Conservation (phyloP, 2,888 invertebrate species). For the Polymixis flavicincta region DNA sequence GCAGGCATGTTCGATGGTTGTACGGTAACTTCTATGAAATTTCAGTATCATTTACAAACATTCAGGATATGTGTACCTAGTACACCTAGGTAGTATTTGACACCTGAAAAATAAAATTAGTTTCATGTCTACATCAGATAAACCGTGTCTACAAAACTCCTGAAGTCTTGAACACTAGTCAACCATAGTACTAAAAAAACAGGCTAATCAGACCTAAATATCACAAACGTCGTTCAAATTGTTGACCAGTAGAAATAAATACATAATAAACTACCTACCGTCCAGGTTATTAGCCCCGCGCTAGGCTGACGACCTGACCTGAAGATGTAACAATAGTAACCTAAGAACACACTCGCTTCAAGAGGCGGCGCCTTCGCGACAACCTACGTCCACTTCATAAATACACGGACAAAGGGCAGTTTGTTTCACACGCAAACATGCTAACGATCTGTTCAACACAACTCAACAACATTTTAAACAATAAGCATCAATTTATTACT, state of each 20-base stretch:
- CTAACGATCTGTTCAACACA: slow-evolving; percentile 47
- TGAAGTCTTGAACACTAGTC: slow-evolving; percentile 2
- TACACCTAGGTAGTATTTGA: neutral
- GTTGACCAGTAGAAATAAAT: slow-evolving; percentile 16
- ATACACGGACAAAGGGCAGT: slow-evolving; percentile 40
- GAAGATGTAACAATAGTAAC: slow-evolving; percentile 61
- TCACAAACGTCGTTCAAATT: slow-evolving; percentile 9
- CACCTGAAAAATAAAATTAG: neutral
- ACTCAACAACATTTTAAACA: slow-evolving; percentile 63
- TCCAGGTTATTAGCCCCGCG: slow-evolving; percentile 55
- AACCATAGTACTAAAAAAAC: slow-evolving; percentile 2
- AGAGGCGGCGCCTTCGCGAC: slow-evolving; percentile 44
- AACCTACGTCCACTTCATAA: slow-evolving; percentile 32
- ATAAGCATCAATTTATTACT: slow-evolving; percentile 63
- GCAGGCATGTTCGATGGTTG: neutral
- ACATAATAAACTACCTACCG: slow-evolving; percentile 23
- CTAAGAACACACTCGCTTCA: slow-evolving; percentile 50
- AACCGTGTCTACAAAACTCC: neutral
- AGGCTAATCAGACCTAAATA: slow-evolving; percentile 1
- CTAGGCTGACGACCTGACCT: slow-evolving; percentile 56
- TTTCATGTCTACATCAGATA: slow-evolving; percentile 15
- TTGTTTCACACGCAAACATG: slow-evolving; percentile 41
- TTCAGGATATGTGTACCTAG: neutral
- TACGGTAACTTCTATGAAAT: neutral
- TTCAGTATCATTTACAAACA: neutral